Evolutionary conservation across 2,113 vertebrate genomes (phyloP), one percentile per base, ranked within the genome.

Genomic region (Labeo catla): DNA sequence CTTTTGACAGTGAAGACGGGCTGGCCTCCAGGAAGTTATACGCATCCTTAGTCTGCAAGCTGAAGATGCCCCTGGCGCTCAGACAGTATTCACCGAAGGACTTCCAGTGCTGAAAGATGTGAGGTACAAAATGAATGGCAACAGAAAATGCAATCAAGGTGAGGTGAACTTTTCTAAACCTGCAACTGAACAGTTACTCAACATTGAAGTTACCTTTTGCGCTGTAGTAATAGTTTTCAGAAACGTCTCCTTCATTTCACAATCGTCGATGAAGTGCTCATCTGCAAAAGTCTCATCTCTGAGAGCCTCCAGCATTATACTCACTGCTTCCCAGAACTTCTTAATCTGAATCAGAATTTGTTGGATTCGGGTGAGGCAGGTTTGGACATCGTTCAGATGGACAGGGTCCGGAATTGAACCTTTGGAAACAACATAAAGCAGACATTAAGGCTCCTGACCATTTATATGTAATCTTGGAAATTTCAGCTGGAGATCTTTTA

Each of bases 1-100:
- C 23, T 39, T 11, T 8, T 19, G 63, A 13, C 63, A 70, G 36
- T 11, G 59, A 9, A 12, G 81, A 72, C 4, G 81, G 74, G 5
- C 23, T 57, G 47, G 8, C 28, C 74, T 84, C 86, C 81, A 87
- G 74, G 81, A 87, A 87, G 21, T n/a, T 79, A 43, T 87, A 87
- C n/a, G 86, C 74, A 49, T 84, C 63, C 34, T 87, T 87, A 3
- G 7, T 23, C 63, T 87, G 63, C 16, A 70, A 5, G 13, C n/a
- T 79, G 43, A 84, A 84, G 36, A 83, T 84, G 3, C 43, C 6
- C 21, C 6, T 70, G 13, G 65, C 72, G 1, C 1, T 15, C 5
- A 21, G 45, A 23, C 86, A 87, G n/a, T 4, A 1, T 8, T 47
- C 10, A 39, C 63, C 73, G 70, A 87, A 87, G 0, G 0, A 0